phyloP scores from a whole-genome alignment of 2,888 invertebrate species.

The Hermaeophaga mercurialis region DNA sequence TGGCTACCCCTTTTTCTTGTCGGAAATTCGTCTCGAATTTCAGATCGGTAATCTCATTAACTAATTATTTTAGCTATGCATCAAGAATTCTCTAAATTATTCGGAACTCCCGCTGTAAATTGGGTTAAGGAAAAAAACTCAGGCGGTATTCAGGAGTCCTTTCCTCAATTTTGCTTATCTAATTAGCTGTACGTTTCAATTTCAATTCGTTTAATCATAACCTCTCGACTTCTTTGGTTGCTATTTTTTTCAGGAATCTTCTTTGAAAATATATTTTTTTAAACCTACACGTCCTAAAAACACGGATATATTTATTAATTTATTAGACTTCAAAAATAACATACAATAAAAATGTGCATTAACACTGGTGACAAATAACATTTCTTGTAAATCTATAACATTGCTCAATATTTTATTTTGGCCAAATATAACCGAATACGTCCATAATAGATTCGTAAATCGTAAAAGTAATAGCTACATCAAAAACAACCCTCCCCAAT shows the following conservation, averaged over 20 bases:
- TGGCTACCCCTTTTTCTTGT: constrained; percentile 7
- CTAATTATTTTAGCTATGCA: constrained; percentile 30
- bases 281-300: too few relatives aligned
- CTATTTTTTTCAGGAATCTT: too few relatives aligned
- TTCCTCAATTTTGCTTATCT: constrained; percentile 20
- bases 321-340: too few relatives aligned
- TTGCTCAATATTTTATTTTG: constrained; percentile 19
- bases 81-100: constrained; percentile 23
- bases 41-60: constrained; percentile 28
- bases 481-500: constrained; percentile 92
- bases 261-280: too few relatives aligned
- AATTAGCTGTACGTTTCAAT: constrained; percentile 30
- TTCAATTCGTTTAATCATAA: constrained; percentile 21
- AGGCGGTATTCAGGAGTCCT: constrained; percentile 20
- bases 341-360: too few relatives aligned
- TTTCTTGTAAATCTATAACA: too few relatives aligned
- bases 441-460: constrained; percentile 99
- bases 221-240: too few relatives aligned
- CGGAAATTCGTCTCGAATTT: constrained; percentile 9
- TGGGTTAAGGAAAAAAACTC: constrained; percentile 21
- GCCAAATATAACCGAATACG: constrained; percentile 88
- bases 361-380: too few relatives aligned
- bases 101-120: constrained; percentile 16
- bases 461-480: constrained; percentile 86
- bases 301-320: too few relatives aligned